Conservation (phyloP, 2,888 invertebrate species). For the Sussaba pulchella region DNA sequence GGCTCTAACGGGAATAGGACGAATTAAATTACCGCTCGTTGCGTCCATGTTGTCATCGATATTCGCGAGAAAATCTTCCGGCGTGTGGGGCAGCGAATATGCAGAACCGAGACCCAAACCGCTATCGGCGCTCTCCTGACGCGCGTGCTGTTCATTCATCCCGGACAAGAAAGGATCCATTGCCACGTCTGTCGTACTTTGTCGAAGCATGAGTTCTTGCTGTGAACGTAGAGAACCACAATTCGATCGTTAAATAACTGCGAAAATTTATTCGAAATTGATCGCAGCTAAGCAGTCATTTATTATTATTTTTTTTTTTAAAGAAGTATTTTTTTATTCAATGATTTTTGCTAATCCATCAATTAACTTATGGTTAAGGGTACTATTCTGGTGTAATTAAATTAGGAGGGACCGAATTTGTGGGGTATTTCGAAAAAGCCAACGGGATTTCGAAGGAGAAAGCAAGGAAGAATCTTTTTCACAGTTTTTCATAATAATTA, state of each 20-base stretch:
- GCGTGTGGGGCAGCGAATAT: conserved; percentile 96
- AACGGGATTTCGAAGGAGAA: no score
- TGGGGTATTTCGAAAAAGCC: no score
- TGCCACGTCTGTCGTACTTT: conserved; percentile 88
- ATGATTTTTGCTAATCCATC: no score
- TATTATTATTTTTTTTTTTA: no score
- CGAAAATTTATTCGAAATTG: background rate
- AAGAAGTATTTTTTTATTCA: no score
- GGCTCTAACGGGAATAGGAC: no score
- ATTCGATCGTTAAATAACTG: background rate
- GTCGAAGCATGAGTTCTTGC: conserved; percentile 91
- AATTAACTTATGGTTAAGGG: no score
- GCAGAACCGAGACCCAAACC: conserved; percentile 96
- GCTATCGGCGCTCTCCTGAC: conserved; percentile 97
- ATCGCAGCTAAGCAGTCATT: no score
- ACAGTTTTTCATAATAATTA: no score
- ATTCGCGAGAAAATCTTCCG: conserved; percentile 95
- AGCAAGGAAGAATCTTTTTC: no score
- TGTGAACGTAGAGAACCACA: conserved; percentile 77
- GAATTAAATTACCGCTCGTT: conserved; percentile 90
- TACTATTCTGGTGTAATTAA: no score
- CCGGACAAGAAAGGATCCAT: conserved; percentile 93
- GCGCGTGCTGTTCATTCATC: conserved; percentile 92
- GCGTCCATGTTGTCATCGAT: conserved; percentile 97
- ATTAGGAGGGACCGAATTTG: no score